Evolutionary conservation across 1,140 invertebrate species (phyloP).

Genomic region (Drosophila albomicans): DNA sequence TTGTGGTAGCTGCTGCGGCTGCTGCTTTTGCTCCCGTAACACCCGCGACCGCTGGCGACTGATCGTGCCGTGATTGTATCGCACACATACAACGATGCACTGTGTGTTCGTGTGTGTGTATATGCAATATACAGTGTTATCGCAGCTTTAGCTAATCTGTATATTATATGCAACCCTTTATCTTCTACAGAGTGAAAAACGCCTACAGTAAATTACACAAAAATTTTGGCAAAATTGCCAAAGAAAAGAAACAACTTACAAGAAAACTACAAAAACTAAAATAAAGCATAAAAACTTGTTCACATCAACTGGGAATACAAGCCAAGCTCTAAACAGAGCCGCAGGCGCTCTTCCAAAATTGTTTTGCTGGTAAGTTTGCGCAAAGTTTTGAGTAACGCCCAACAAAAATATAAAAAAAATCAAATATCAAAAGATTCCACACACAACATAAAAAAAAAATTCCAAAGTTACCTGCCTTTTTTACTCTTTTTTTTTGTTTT

Average conservation of each 20-base stretch:
- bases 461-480: slow-evolving; percentile 38
- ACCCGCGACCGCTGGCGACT: slow-evolving; percentile 53
- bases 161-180: slow-evolving; percentile 1
- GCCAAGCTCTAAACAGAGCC: slow-evolving; percentile 38
- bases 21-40: slow-evolving; percentile 73
- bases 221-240: slow-evolving; percentile 39
- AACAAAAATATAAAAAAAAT: slow-evolving; percentile 38
- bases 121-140: slow-evolving; percentile 11
- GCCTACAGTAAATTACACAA: slow-evolving; percentile 2
- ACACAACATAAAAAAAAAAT: slow-evolving; percentile 51
- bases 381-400: slow-evolving; percentile 44
- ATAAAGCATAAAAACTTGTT: slow-evolving; percentile 55
- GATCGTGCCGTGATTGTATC: slow-evolving; percentile 54
- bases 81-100: slow-evolving; percentile 20
- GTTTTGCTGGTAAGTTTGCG: slow-evolving; percentile 67
- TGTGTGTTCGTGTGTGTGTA: slow-evolving; percentile 27
- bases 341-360: slow-evolving; percentile 47
- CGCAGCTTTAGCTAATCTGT: background rate
- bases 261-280: slow-evolving; percentile 6
- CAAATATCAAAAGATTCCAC: slow-evolving; percentile 45
- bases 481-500: slow-evolving; percentile 28
- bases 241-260: slow-evolving; percentile 24
- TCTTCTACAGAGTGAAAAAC: slow-evolving; percentile 20
- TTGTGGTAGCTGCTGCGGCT: slow-evolving; percentile 74
- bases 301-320: slow-evolving; percentile 62